phyloP scores from a whole-genome alignment of 2,113 vertebrate species.

The Pitta sordida region DNA sequence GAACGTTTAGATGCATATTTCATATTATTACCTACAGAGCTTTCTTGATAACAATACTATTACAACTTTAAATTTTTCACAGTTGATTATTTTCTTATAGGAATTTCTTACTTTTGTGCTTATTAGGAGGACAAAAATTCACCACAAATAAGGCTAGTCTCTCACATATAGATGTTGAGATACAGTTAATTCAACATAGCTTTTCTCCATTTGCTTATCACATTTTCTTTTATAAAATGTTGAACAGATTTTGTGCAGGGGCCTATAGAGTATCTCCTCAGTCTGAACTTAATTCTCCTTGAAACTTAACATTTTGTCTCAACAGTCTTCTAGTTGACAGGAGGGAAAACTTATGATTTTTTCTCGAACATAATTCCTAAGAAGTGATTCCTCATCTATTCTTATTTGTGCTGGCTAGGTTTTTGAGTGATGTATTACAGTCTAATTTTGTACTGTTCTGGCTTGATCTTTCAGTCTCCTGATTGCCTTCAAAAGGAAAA shows the following conservation, averaged over 20 bases:
- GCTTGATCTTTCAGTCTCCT: not conserved
- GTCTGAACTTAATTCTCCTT: not conserved
- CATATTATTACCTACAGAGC: not conserved
- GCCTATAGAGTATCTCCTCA: not conserved
- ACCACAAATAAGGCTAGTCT: not conserved
- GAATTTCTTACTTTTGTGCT: not conserved
- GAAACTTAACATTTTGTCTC: not conserved
- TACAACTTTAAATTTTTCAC: not conserved
- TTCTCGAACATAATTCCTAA: not conserved
- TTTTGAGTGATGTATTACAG: not conserved
- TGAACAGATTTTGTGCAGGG: rapidly evolving
- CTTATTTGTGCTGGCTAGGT: not conserved
- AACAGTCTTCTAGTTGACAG: not conserved
- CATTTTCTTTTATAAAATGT: not conserved
- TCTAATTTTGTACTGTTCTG: not conserved
- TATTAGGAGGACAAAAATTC: not conserved
- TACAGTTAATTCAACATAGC: not conserved
- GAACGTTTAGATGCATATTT: not conserved
- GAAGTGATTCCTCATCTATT: not conserved
- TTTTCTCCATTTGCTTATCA: not conserved
- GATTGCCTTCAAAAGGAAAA: not conserved
- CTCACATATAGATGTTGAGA: not conserved
- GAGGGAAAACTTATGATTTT: not conserved
- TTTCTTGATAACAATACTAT: not conserved
- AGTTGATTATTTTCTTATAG: not conserved